Evolutionary conservation across 2,888 invertebrate genomes (phyloP), one percentile per base, ranked within the genome.

Genomic region (Achlya flavicornis): DNA sequence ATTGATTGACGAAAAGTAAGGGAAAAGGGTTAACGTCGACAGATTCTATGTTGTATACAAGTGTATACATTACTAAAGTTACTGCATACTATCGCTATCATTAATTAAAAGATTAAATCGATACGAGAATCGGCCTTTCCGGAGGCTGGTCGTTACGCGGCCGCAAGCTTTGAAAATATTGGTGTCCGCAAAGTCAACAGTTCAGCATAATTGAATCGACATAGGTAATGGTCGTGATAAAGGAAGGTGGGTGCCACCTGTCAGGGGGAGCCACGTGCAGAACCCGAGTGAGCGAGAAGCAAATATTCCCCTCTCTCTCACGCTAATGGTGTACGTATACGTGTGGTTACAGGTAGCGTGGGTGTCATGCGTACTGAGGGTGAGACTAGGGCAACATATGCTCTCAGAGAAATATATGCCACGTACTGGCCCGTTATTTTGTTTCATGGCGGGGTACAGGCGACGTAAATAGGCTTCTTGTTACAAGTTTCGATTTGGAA

Each of bases 131-230:
- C 72, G 68, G 63, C 66, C 77, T 61, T 73, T 72, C 70, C 63
- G 67, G 61, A 16, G 62, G 69, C 69, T 62, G 73, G 70, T 71
- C 70, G 73, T 72, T 73, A 73, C 68, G 70, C 66, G 67, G 61
- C 69, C 70, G 63, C 69, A 72, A 72, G 75, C 78, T 75, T 74
- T 79, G 79, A 85, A 88, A 84, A 87, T 81, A 85, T 81, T 78
- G 79, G 72, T 81, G 77, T 82, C 79, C 77, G 71, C 81, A 83
- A 80, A 87, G 85, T 89, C 86, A 89, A 88, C 89, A 89, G 80
- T 86, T 88, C 84, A 81, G 80, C 80, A 80, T 87, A 90, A 90
- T 90, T 90, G 87, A 89, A 88, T 87, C 84, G 84, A 83, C 88
- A 82, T 81, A 80, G 82, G 80, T 82, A 84, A 83, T 83, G 80